These are phyloP conservation scores for Sebastes aleutianus DNA, from an alignment of 2,797 vertebrate species.

Conservation along the genomic window DNA sequence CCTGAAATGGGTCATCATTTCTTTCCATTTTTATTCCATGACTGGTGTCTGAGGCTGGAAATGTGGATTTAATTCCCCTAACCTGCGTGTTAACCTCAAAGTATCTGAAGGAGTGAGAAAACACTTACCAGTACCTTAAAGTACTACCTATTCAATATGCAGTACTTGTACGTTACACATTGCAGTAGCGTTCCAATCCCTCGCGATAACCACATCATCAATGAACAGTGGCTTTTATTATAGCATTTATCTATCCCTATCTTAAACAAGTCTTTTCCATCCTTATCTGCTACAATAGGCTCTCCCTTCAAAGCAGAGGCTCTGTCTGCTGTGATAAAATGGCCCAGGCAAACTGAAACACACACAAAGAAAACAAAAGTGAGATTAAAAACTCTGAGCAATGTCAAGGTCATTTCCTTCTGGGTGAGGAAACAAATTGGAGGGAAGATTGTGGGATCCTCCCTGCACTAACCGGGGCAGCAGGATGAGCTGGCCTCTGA, in stretches of 20 bases:
- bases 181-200: background rate
- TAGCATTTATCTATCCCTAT: constrained; percentile 1
- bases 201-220: background rate
- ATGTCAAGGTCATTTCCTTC: constrained; percentile 45
- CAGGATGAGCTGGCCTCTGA: too few relatives aligned
- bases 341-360: constrained; percentile 22
- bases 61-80: constrained; percentile 1
- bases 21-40: constrained; percentile 8
- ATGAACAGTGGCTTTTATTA: constrained; percentile 23
- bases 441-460: constrained; percentile 9
- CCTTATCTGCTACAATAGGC: constrained; percentile 6
- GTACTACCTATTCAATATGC: background rate
- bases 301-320: constrained; percentile 13
- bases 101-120: background rate
- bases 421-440: constrained; percentile 36
- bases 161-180: background rate
- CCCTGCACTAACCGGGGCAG: background rate
- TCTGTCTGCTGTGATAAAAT: constrained; percentile 18
- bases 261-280: background rate
- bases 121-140: background rate
- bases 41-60: constrained; percentile 8
- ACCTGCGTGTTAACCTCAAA: background rate
- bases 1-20: constrained; percentile 3
- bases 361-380: background rate
- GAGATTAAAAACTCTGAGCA: constrained; percentile 30